A percentile compares a stretch with the other conserved stretches of the same genome.
Conservation (phyloP, 92 coral and sea anemone species). For the Montipora capitata region DNA sequence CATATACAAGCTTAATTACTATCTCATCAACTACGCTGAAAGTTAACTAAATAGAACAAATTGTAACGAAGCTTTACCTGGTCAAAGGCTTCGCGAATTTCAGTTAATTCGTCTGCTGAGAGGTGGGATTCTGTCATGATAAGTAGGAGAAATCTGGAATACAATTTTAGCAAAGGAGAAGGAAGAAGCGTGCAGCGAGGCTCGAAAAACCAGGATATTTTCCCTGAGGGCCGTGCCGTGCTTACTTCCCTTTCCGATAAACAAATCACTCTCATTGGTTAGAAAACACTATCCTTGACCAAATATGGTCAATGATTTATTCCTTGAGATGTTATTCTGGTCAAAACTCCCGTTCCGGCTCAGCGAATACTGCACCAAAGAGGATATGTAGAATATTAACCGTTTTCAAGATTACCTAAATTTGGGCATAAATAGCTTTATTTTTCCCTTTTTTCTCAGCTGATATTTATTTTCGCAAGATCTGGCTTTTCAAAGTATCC, state of each 20-base stretch:
- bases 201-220: neutral
- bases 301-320: slow-evolving; percentile 37
- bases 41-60: neutral
- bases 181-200: neutral
- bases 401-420: slow-evolving; percentile 20
- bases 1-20: too few relatives aligned
- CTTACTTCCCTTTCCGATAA: slow-evolving; percentile 4
- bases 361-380: neutral
- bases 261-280: slow-evolving; percentile 55
- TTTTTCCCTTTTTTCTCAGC: slow-evolving; percentile 2
- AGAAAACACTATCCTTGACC: slow-evolving; percentile 2
- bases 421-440: slow-evolving; percentile 31
- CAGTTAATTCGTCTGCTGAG: slow-evolving; percentile 47
- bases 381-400: slow-evolving; percentile 56
- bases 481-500: neutral
- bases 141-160: neutral
- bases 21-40: too few relatives aligned
- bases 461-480: neutral
- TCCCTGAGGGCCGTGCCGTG: slow-evolving; percentile 70
- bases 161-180: neutral
- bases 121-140: slow-evolving; percentile 56
- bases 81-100: slow-evolving; percentile 47
- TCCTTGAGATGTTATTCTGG: neutral
- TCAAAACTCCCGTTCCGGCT: slow-evolving; percentile 15
- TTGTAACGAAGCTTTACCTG: slow-evolving; percentile 26